A percentile compares a stretch with the other conserved stretches of the same genome.
These are phyloP conservation scores for Notarius lentiginosus DNA, from an alignment of 2,113 vertebrate species.

Conservation along the genomic window DNA sequence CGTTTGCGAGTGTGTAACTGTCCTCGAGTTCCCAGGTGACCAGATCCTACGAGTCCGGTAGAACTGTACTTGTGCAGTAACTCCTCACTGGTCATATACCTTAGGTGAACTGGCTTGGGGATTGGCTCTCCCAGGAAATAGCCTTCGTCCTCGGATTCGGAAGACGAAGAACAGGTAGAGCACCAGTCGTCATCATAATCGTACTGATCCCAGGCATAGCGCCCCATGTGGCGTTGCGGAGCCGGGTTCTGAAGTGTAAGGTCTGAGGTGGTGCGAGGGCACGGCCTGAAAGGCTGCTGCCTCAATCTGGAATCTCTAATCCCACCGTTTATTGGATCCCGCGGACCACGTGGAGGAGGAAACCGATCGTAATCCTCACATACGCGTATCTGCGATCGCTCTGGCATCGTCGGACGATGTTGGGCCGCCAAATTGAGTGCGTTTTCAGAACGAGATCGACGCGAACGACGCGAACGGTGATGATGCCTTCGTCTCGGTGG, in stretches of 20 bases:
- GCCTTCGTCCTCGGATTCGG: conserved; percentile 95
- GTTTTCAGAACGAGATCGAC: conserved; percentile 93
- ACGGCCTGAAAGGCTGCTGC: conserved; percentile 83
- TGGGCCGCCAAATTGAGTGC: conserved; percentile 90
- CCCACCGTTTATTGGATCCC: conserved; percentile 75
- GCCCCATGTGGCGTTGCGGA: conserved; percentile 78
- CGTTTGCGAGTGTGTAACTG: conserved; percentile 91
- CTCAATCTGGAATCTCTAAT: conserved; percentile 62
- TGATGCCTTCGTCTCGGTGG: conserved; percentile 77
- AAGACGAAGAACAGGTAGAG: conserved; percentile 97
- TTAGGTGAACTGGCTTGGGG: conserved; percentile 86
- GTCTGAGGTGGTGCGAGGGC: conserved; percentile 94
- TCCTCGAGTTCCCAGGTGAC: conserved; percentile 77
- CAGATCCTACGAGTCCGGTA: conserved; percentile 77
- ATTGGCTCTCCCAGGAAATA: conserved; percentile 97
- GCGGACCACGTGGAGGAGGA: conserved; percentile 78
- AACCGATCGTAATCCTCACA: conserved; percentile 91
- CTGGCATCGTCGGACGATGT: conserved; percentile 76
- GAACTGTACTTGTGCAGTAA: conserved; percentile 90
- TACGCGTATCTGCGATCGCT: conserved; percentile 79
- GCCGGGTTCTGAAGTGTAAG: conserved; percentile 92
- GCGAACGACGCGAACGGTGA: conserved; percentile 79
- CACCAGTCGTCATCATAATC: conserved; percentile 90
- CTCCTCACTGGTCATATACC: conserved; percentile 92
- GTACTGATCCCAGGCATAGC: conserved; percentile 80